Conservation (phyloP, 2,113 vertebrate species). For the Fregata magnificens region DNA sequence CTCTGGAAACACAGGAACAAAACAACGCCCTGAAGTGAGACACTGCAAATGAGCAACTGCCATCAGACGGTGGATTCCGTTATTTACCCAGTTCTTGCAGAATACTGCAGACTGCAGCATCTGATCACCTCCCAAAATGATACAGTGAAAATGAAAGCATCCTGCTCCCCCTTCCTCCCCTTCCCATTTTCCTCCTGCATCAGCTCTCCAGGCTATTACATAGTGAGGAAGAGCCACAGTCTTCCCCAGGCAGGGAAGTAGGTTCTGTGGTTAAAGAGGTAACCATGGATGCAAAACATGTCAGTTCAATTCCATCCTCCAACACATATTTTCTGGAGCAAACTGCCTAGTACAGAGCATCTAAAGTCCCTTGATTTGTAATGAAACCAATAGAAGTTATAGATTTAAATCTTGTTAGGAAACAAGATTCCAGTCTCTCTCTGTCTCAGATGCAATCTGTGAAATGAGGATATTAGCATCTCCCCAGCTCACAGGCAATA, state of each 20-base stretch:
- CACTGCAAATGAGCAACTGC: not conserved
- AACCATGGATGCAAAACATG: not conserved
- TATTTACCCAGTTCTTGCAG: not conserved
- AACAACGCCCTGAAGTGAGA: slow-evolving; percentile 22
- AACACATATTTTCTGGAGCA: not conserved
- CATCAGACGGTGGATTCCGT: not conserved
- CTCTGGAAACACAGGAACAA: not conserved
- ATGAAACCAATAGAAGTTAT: not conserved
- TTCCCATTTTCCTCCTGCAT: not conserved
- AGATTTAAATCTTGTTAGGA: slow-evolving; percentile 1
- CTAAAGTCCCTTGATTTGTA: not conserved
- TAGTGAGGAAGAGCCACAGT: not conserved
- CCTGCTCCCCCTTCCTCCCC: not conserved
- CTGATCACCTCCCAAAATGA: not conserved
- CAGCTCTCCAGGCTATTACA: not conserved
- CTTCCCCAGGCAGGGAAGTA: not conserved
- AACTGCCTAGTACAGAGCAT: not conserved
- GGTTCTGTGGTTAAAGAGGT: not conserved
- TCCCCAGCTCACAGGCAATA: not conserved
- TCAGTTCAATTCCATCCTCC: not conserved
- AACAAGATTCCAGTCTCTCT: not conserved
- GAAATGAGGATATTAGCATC: not conserved
- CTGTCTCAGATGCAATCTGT: not conserved
- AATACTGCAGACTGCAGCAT: not conserved
- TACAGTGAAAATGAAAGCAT: not conserved